A percentile compares a stretch with the other conserved stretches of the same genome.
Conservation (phyloP, 1,140 invertebrate genomes). For the Diabrotica virgifera region DNA sequence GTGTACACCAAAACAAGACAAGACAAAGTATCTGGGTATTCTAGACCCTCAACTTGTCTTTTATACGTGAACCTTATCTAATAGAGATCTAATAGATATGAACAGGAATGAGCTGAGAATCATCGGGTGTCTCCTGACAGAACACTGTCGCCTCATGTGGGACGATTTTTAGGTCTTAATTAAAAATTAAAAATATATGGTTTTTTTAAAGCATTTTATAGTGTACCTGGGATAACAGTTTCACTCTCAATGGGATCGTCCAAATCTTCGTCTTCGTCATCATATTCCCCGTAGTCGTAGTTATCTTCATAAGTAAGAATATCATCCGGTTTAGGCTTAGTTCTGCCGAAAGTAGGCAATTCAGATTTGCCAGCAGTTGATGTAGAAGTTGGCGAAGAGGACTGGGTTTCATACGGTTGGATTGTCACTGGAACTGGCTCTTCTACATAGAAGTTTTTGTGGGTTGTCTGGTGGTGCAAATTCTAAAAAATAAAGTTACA, state of each 20-base stretch:
- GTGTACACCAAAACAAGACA: too few species aligned
- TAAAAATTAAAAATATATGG: too few species aligned
- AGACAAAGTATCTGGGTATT: too few species aligned
- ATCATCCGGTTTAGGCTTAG: constrained; percentile 25
- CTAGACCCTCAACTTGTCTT: too few species aligned
- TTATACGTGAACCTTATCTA: too few species aligned
- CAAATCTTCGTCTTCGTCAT: constrained; percentile 39
- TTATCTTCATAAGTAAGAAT: constrained; percentile 32
- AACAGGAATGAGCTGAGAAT: too few species aligned
- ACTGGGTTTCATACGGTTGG: constrained; percentile 33
- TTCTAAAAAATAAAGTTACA: constrained; percentile 7
- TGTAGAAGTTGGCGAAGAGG: constrained; percentile 41
- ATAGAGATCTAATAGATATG: too few species aligned
- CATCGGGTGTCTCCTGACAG: too few species aligned
- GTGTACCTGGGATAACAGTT: constrained; percentile 39
- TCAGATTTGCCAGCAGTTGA: constrained; percentile 35
- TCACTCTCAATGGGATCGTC: constrained; percentile 39
- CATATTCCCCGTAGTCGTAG: constrained; percentile 36
- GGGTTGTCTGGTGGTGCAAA: constrained; percentile 13
- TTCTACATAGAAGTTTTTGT: background rate
- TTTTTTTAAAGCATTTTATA: background rate
- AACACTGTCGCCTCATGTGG: too few species aligned
- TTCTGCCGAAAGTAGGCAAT: constrained; percentile 31
- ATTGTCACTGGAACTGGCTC: constrained; percentile 14
- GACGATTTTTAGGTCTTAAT: too few species aligned